phyloP scores from a whole-genome alignment of 2,113 vertebrate species.

The Circaetus cinerascens region DNA sequence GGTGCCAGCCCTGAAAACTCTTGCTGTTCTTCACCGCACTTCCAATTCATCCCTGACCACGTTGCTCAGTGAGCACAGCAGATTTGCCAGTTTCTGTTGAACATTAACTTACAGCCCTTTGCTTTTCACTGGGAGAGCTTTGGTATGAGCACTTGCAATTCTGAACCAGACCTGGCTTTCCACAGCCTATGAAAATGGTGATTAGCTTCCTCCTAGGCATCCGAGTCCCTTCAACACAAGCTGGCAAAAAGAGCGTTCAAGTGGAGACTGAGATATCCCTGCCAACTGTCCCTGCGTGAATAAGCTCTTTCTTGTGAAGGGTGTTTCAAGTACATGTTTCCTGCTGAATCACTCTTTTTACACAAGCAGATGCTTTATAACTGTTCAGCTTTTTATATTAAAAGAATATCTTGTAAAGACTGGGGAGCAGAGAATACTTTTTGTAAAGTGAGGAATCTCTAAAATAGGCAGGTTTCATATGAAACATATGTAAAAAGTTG shows the following conservation, averaged over 20 bases:
- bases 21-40: no score
- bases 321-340: constrained; percentile 49
- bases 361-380: constrained; percentile 40
- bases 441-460: not conserved
- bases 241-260: constrained; percentile 56
- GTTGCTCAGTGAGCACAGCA: not conserved
- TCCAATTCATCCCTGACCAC: not conserved
- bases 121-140: not conserved
- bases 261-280: constrained; percentile 31
- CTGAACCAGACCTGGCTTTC: not conserved
- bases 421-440: not conserved
- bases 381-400: not conserved
- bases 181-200: constrained; percentile 30
- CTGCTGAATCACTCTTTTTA: constrained; percentile 49
- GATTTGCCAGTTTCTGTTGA: constrained; percentile 25
- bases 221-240: constrained; percentile 31
- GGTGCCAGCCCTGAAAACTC: no score
- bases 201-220: constrained; percentile 54
- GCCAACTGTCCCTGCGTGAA: constrained; percentile 36
- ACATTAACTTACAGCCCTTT: constrained; percentile 39
- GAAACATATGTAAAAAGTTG: not conserved
- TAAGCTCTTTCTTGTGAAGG: constrained; percentile 52
- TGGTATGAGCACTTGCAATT: constrained; percentile 17
- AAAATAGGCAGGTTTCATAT: not conserved
- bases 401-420: not conserved